Evolutionary conservation across 1,140 invertebrate genomes (phyloP).

Genomic region (Magallana ariakensis): DNA sequence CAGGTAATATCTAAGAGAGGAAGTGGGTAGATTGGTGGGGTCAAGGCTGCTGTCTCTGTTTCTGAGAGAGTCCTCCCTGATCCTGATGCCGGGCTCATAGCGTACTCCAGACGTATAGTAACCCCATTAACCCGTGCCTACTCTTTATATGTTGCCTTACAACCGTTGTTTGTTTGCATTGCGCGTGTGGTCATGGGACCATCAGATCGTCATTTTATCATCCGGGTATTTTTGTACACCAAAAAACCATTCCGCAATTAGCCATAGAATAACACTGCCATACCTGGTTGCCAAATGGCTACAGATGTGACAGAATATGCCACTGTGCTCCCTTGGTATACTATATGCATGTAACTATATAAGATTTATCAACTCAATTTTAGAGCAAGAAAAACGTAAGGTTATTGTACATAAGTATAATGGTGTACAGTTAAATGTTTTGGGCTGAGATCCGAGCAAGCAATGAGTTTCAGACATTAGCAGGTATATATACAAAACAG

Average conservation of each 20-base stretch:
- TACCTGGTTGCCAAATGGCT: neutral
- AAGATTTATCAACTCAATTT: too few relatives aligned
- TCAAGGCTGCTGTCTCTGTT: too few relatives aligned
- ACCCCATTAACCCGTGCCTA: slow-evolving; percentile 23
- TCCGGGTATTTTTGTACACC: slow-evolving; percentile 30
- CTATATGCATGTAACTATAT: neutral
- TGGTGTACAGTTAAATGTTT: too few relatives aligned
- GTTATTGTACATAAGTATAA: too few relatives aligned
- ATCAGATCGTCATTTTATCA: neutral
- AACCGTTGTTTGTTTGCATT: slow-evolving; percentile 14
- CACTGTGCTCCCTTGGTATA: neutral
- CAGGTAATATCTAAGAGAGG: too few relatives aligned
- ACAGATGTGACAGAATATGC: slow-evolving; percentile 29
- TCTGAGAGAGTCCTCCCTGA: neutral
- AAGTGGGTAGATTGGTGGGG: too few relatives aligned
- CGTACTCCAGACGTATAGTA: neutral
- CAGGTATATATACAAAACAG: neutral
- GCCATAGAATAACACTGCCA: neutral
- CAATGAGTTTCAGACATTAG: too few relatives aligned
- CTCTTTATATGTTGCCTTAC: slow-evolving; percentile 20
- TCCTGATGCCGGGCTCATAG: neutral
- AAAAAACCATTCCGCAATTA: slow-evolving; percentile 12
- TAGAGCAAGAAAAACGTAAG: too few relatives aligned
- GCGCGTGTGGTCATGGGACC: slow-evolving; percentile 18
- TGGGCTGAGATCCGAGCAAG: too few relatives aligned